Evolutionary conservation across 2,888 invertebrate genomes (phyloP).

Genomic region (Chrysolina oricalcia): DNA sequence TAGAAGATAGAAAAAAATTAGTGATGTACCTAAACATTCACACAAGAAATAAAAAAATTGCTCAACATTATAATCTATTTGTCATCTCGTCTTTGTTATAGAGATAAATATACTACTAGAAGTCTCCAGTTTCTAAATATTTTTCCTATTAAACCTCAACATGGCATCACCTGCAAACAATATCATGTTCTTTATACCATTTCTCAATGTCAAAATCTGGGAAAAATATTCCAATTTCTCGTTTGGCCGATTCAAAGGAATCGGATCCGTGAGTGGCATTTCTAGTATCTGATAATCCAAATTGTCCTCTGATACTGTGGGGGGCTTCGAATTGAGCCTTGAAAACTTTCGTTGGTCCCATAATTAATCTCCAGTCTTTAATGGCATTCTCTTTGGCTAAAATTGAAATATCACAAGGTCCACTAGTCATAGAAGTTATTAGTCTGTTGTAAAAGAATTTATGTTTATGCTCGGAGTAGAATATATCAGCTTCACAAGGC

Average conservation of each 20-base stretch:
- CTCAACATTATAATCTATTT: background rate
- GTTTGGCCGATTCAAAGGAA: constrained; percentile 81
- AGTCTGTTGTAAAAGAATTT: constrained; percentile 90
- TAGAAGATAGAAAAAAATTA: too few species aligned
- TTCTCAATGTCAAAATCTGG: constrained; percentile 83
- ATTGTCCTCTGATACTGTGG: constrained; percentile 84
- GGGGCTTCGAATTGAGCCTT: constrained; percentile 87
- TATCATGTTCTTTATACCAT: constrained; percentile 79
- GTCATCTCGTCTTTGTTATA: background rate
- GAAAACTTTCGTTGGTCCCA: constrained; percentile 94
- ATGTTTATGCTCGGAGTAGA: constrained; percentile 87
- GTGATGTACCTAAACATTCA: too few species aligned
- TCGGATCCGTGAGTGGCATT: constrained; percentile 97
- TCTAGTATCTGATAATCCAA: constrained; percentile 94
- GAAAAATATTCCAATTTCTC: constrained; percentile 89
- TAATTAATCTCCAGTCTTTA: constrained; percentile 84
- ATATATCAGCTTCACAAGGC: constrained; percentile 78
- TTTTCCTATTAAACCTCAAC: background rate
- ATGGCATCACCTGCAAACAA: constrained; percentile 58
- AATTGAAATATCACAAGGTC: constrained; percentile 86
- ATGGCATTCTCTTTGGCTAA: constrained; percentile 86
- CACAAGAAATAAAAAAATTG: too few species aligned
- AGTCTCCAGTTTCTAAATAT: background rate
- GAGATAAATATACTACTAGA: background rate
- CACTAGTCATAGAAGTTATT: constrained; percentile 90